These are phyloP conservation scores for Oligia fasciuncula DNA, from an alignment of 2,888 invertebrate genomes.

Conservation along the genomic window DNA sequence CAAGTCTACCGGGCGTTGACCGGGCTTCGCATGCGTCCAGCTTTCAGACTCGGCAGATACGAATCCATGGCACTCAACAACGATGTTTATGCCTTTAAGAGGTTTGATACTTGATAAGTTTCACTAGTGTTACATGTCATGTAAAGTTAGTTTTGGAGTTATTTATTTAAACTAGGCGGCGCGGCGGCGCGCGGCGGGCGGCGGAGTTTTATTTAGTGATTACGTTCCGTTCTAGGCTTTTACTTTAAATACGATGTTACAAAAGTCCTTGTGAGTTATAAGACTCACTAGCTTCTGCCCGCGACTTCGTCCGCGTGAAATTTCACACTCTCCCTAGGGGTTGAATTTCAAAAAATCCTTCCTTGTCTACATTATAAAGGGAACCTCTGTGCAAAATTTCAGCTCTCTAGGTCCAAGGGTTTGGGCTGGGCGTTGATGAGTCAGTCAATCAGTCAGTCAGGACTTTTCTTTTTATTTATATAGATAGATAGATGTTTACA, in stretches of 20 bases:
- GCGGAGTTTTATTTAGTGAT: background rate
- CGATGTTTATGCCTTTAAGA: constrained; percentile 89
- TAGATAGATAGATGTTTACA: background rate
- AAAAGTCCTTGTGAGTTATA: background rate
- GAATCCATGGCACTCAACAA: constrained; percentile 86
- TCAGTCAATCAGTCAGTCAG: no score
- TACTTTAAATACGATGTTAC: background rate
- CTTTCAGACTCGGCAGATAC: constrained; percentile 88
- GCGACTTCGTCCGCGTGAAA: no score
- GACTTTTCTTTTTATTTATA: no score
- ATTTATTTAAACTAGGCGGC: no score
- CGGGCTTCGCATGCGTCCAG: constrained; percentile 87
- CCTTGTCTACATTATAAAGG: no score
- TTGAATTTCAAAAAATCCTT: no score
- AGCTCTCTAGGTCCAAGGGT: no score
- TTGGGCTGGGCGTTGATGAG: no score
- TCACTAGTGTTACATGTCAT: background rate
- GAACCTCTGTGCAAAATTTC: no score
- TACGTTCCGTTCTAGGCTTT: background rate
- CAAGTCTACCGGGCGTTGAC: constrained; percentile 88
- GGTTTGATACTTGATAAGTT: constrained; percentile 73
- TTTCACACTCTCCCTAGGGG: no score
- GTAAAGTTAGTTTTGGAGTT: background rate
- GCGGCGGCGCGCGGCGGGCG: no score
- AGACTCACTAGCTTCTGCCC: no score